Base-by-base conservation (phyloP, 53 echinoderm and acorn worm genomes). In the Zoroaster sp. region DNA sequence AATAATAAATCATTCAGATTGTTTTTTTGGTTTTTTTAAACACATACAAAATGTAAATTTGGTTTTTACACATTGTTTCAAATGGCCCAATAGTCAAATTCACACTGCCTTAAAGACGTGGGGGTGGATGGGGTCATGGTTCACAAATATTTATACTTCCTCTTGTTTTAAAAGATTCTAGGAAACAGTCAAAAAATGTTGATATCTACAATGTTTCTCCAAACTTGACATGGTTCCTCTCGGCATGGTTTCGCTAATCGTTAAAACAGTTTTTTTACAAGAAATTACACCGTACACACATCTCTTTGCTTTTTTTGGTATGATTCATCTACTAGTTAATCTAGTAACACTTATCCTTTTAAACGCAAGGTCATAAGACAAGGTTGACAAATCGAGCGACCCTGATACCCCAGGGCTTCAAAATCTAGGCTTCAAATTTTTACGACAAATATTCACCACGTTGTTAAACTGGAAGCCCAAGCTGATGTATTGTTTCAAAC, bases 61-160 rank as follows among this genome's bases (percentile, higher is more conserved):
- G 25, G 63, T 59, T 59, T 59, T 28, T 59, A 25, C 10, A 59
- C 63, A 9, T 59, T 7, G 9, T 59, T 59, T 59, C 8, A 59
- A 59, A 25, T 59, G 55, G 23, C 25, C 21, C 69, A 18, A 36
- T 36, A 1, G 32, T 76, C 46, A 76, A 49, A 33, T 30, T 33
- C 47, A 76, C 76, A 76, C 45, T 20, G 28, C 1, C 23, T 73
- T 21, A 17, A 35, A 35, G 6, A 69, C 33, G 31, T 17, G 23
- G 46, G 31, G 32, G 74, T 18, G 34, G 31, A 20, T 76, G 31
- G 30, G 75, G 32, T 32, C 5, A 7, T 14, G 45, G n/a, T 32
- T 49, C 76, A 76, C 76, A 76, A 76, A 52, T 36, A 76, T 76
- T 76, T 52, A 81, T 81, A 81, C 67, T 81, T 81, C 41, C 21